These are phyloP conservation scores for Casuarius casuarius DNA, from an alignment of 2,113 vertebrate species.

Conservation along the genomic window DNA sequence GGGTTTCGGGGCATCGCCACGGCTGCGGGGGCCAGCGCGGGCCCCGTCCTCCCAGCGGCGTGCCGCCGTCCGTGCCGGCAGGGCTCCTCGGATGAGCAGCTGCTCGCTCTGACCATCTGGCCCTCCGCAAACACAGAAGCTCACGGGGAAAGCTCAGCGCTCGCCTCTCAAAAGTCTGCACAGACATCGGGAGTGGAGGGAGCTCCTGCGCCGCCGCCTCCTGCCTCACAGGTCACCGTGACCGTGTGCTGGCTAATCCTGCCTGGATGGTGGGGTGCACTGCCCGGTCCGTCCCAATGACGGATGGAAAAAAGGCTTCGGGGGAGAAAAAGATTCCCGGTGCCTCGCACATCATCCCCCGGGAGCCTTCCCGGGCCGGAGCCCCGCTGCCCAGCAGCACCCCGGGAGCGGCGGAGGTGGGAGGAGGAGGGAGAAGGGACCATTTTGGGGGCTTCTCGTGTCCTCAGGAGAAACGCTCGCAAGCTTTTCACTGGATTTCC, in stretches of 20 bases:
- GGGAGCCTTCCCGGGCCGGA: too few species aligned
- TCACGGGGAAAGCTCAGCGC: rapidly evolving
- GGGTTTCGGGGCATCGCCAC: too few species aligned
- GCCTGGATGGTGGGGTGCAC: background rate
- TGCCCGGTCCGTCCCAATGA: background rate
- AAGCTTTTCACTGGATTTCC: background rate
- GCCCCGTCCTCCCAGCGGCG: background rate
- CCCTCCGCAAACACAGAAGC: background rate
- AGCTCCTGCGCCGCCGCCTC: slow-evolving; percentile 4
- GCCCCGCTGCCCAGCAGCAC: too few species aligned
- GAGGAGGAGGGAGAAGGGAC: background rate
- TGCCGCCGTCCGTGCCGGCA: rapidly evolving
- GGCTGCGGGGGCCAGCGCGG: background rate
- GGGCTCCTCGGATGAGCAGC: background rate
- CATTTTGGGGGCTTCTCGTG: rapidly evolving
- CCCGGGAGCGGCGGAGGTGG: background rate
- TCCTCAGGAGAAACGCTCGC: background rate
- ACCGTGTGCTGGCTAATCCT: background rate
- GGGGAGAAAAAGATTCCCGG: background rate
- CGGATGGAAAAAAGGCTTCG: background rate
- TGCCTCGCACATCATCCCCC: background rate
- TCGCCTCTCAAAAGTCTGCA: background rate
- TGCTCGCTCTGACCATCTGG: background rate
- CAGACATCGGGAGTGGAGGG: slow-evolving; percentile 19
- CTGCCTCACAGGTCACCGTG: background rate